Evolutionary conservation across 2,888 invertebrate species (phyloP), one percentile per base, ranked within the genome.

Genomic region (Aphodius sticticus): DNA sequence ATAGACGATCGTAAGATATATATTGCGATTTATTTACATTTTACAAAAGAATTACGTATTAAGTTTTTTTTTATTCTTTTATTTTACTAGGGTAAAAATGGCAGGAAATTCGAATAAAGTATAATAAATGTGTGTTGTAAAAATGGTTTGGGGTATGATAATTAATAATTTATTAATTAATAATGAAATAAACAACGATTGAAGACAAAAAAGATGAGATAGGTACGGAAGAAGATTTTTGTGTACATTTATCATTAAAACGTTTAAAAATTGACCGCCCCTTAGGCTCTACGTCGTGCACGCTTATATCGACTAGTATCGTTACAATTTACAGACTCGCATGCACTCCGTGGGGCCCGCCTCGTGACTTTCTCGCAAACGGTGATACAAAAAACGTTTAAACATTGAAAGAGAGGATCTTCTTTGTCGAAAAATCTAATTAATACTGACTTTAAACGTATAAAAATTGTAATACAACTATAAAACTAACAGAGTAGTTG

Each of bases 371-470:
- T 74, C 37, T 74, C 36, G 74, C 35, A 16, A 16, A 71, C 71
- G 71, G 71, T 81, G 76, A 76, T 81, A 77, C 78, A 80, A 81
- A 81, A 71, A 77, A 53, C 53, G 53, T 53, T 69, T 70, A 69
- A 26, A 38, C 69, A 70, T 26, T 70, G 69, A 77, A 77, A 70
- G 36, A 9, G 70, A 36, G 35, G 7, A 70, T 77, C 16, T 70
- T 77, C 70, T 70, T 72, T 37, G 84, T 71, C 37, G 35, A 74
- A 74, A 35, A 74, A 74, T 74, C 37, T 37, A 37, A 86, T 86
- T 88, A 88, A 88, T 88, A 88, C 88, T 88, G 88, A 86, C 88
- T 53, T 74, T 87, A 87, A 84, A 87, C 87, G 88, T 88, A 88
- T 87, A 88, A 88, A 88, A 88, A 87, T 87, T 12, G 87, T 85